These are phyloP conservation scores for Bovichtus diacanthus DNA, from an alignment of 2,797 vertebrate genomes.

Conservation along the genomic window DNA sequence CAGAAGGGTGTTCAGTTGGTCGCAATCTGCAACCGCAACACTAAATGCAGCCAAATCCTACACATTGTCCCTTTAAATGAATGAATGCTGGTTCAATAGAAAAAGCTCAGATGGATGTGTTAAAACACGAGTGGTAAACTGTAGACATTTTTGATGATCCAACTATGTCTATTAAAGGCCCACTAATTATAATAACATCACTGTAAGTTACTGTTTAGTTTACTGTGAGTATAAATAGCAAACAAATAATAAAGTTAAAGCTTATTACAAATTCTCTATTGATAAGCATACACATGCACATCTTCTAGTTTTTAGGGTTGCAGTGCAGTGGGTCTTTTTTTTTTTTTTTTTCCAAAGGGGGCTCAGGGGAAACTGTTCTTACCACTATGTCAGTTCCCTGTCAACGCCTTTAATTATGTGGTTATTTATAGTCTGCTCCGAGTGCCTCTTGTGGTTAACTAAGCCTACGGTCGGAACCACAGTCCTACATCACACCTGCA, in stretches of 20 bases:
- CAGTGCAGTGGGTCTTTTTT: conserved; percentile 2
- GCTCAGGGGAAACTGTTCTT: conserved; percentile 17
- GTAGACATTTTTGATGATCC: neutral
- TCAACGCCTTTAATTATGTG: conserved; percentile 62
- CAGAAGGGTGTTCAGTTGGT: no score
- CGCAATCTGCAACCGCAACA: no score
- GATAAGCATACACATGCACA: neutral
- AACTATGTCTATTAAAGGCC: neutral
- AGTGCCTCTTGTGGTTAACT: conserved; percentile 45
- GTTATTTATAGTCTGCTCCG: conserved; percentile 54
- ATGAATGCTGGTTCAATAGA: no score
- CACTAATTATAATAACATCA: neutral
- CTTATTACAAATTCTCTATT: neutral
- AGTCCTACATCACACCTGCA: conserved; percentile 41
- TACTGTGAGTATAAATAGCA: neutral
- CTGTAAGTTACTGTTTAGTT: neutral
- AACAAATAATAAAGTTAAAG: neutral
- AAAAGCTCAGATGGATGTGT: neutral
- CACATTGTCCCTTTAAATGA: no score
- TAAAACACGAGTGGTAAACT: neutral
- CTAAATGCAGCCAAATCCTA: no score
- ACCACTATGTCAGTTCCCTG: conserved; percentile 48
- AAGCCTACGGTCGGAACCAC: conserved; percentile 23
- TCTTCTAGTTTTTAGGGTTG: neutral
- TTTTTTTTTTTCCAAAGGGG: conserved; percentile 16